Evolutionary conservation across 2,888 invertebrate genomes (phyloP).

Genomic region (Trichogramma evanescens): DNA sequence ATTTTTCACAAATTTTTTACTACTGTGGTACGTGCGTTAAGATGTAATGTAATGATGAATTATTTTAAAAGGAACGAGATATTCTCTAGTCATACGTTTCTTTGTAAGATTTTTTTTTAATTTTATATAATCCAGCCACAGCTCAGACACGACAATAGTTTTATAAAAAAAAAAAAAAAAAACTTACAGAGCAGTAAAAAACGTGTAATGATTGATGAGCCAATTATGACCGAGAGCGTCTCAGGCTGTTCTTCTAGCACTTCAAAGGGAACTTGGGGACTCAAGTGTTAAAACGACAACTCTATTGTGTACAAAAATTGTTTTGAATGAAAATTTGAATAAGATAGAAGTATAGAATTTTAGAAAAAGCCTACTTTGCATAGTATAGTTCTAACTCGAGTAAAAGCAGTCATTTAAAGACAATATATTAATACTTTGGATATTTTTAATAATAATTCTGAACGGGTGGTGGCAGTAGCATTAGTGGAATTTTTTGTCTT

Average conservation of each 20-base stretch:
- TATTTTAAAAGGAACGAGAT: no score
- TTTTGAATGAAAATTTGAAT: conserved; percentile 18
- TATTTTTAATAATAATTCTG: conserved; percentile 10
- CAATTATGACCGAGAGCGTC: conserved; percentile 4
- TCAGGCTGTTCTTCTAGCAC: conserved; percentile 68
- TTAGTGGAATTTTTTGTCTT: conserved; percentile 32
- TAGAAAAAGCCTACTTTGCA: conserved; percentile 17
- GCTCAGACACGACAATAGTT: no score
- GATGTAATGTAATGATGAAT: no score
- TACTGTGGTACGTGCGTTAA: no score
- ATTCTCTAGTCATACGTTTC: no score
- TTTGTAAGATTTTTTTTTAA: no score
- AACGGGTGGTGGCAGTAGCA: conserved; percentile 46
- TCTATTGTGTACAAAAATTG: conserved; percentile 27
- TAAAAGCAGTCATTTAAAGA: conserved; percentile 28
- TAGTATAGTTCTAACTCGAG: conserved; percentile 28
- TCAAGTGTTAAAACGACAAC: conserved; percentile 42
- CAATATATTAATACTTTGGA: not conserved
- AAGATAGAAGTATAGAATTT: conserved; percentile 18
- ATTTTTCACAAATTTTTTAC: no score
- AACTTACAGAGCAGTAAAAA: no score
- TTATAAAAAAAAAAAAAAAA: no score
- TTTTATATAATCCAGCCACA: no score
- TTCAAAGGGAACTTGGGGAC: conserved; percentile 53
- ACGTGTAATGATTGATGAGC: no score